Evolutionary conservation across 2,888 invertebrate genomes (phyloP).

Genomic region (Apamea monoglypha): DNA sequence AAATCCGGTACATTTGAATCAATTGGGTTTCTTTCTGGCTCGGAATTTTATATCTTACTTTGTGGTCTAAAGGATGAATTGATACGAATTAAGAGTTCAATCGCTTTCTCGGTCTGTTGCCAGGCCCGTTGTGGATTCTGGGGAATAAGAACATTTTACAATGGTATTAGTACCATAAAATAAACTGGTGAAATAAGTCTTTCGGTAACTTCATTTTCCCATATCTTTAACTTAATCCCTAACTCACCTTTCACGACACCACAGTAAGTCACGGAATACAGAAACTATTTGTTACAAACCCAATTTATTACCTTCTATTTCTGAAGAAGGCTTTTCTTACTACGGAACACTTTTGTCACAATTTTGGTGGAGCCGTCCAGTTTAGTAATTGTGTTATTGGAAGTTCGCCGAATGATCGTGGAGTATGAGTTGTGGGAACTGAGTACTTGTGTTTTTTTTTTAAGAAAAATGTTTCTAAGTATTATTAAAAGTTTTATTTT

Average conservation of each 20-base stretch:
- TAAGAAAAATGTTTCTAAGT: background rate
- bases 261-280: slow-evolving; percentile 19
- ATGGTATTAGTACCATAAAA: background rate
- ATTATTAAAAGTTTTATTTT: background rate
- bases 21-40: slow-evolving; percentile 37
- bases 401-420: slow-evolving; percentile 51
- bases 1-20: slow-evolving; percentile 57
- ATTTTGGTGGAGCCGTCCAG: slow-evolving; percentile 37
- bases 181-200: background rate
- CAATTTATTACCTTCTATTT: slow-evolving; percentile 24
- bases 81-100: slow-evolving; percentile 27
- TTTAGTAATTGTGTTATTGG: slow-evolving; percentile 59
- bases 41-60: slow-evolving; percentile 50
- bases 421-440: slow-evolving; percentile 56
- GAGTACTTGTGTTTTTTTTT: slow-evolving; percentile 25
- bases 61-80: slow-evolving; percentile 32
- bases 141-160: background rate
- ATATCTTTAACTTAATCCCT: background rate
- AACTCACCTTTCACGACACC: background rate
- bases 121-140: background rate
- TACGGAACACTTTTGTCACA: slow-evolving; percentile 48
- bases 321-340: slow-evolving; percentile 17
- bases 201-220: background rate
- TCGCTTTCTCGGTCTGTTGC: background rate
- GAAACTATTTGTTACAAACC: slow-evolving; percentile 27